phyloP scores from a whole-genome alignment of 2,888 invertebrate genomes.

The Phrixothrix hirtus region DNA sequence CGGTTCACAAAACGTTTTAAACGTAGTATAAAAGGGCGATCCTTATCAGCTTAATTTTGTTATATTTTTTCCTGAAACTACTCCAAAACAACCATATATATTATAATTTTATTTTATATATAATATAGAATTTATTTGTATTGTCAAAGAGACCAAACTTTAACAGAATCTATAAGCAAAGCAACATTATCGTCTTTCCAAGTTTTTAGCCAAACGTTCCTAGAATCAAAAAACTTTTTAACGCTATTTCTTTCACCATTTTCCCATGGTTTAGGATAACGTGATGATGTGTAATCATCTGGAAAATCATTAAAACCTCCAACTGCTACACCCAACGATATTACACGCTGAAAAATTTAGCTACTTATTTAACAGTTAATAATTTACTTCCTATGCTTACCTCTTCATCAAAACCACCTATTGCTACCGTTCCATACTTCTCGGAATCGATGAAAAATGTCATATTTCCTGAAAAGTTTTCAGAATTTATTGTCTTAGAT shows the following conservation, averaged over 20 bases:
- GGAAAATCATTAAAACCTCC: constrained; percentile 67
- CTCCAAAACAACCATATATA: too few species aligned
- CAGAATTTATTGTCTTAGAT: too few species aligned
- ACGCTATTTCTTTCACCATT: constrained; percentile 62
- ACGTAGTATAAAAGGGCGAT: too few species aligned
- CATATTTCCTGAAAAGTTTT: constrained; percentile 46
- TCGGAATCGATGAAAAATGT: constrained; percentile 51
- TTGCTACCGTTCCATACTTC: constrained; percentile 37
- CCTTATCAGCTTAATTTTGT: too few species aligned
- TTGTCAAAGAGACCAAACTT: constrained; percentile 41
- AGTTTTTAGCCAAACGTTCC: constrained; percentile 60
- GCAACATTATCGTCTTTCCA: constrained; percentile 54
- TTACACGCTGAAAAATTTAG: constrained; percentile 65
- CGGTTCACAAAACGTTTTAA: too few species aligned
- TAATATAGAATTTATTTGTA: too few species aligned
- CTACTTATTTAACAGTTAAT: too few species aligned
- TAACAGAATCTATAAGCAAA: constrained; percentile 58
- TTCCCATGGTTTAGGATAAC: constrained; percentile 64
- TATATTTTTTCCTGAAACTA: too few species aligned
- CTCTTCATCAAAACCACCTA: neutral
- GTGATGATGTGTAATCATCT: constrained; percentile 53
- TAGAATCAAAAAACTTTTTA: constrained; percentile 63
- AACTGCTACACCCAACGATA: constrained; percentile 67
- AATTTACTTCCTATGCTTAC: too few species aligned
- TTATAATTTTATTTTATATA: too few species aligned